These are phyloP conservation scores for Calliphora vicina DNA, from an alignment of 1,140 invertebrate genomes.

Conservation along the genomic window DNA sequence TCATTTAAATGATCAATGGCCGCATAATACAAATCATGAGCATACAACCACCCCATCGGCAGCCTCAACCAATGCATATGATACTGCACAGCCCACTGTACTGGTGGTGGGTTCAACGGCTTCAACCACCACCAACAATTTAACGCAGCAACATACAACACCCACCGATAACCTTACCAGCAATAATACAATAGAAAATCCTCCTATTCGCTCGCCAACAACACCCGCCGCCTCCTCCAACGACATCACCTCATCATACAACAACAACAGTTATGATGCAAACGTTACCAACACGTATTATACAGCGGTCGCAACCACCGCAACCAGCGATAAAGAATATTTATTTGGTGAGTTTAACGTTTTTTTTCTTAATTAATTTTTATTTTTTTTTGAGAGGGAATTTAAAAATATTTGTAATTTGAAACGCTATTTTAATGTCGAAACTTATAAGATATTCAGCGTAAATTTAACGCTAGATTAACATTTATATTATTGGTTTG, in stretches of 20 bases:
- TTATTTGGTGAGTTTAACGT: conserved; percentile 54
- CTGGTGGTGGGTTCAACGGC: conserved; percentile 28
- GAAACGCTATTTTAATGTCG: neutral
- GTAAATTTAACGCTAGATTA: conserved; percentile 29
- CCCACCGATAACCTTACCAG: conserved; percentile 4
- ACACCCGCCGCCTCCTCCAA: conserved; percentile 20
- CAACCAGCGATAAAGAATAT: conserved; percentile 57
- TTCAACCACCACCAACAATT: conserved; percentile 16
- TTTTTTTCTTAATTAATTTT: neutral
- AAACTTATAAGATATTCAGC: conserved; percentile 8
- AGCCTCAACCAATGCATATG: conserved; percentile 15
- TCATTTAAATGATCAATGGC: conserved; percentile 4
- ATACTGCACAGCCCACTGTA: conserved; percentile 15
- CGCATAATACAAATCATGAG: conserved; percentile 23
- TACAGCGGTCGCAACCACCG: conserved; percentile 39
- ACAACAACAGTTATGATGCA: conserved; percentile 7
- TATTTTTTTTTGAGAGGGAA: neutral
- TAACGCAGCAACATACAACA: conserved; percentile 16
- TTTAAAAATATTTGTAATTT: neutral
- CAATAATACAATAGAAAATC: neutral
- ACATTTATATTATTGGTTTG: conserved; percentile 17
- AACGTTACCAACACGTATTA: conserved; percentile 35
- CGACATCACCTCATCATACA: neutral
- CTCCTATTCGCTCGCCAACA: neutral
- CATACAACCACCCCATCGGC: neutral